These are phyloP conservation scores for Scrobipalpa atriplicella DNA, from an alignment of 2,888 invertebrate species.

Conservation along the genomic window DNA sequence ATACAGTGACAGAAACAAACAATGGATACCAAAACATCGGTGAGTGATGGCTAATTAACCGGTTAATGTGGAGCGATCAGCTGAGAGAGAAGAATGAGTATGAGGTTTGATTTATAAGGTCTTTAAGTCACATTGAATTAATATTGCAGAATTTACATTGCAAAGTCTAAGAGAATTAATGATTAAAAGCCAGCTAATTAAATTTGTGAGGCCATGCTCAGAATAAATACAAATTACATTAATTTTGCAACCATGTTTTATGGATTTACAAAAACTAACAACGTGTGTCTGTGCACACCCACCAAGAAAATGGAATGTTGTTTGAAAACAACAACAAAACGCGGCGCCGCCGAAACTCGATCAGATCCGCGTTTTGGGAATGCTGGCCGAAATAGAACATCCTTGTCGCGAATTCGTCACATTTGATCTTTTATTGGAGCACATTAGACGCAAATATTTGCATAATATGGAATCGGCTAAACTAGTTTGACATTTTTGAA, in stretches of 20 bases:
- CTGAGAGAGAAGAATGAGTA: background rate
- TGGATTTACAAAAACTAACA: background rate
- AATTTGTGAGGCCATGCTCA: background rate
- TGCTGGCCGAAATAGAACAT: constrained; percentile 24
- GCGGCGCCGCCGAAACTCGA: constrained; percentile 39
- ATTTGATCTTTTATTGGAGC: constrained; percentile 20
- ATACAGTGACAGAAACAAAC: constrained; percentile 47
- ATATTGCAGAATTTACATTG: constrained; percentile 2
- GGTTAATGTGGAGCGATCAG: background rate
- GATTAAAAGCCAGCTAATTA: background rate
- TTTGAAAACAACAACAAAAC: constrained; percentile 35
- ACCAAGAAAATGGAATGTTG: constrained; percentile 29
- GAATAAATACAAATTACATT: background rate
- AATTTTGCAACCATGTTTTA: background rate
- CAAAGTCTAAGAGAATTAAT: constrained; percentile 35
- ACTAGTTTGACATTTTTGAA: constrained; percentile 7
- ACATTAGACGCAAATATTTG: constrained; percentile 19
- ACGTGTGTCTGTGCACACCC: background rate
- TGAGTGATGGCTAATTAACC: constrained; percentile 57
- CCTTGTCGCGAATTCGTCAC: constrained; percentile 3
- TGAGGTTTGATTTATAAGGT: background rate
- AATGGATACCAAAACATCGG: constrained; percentile 78
- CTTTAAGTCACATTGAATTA: background rate
- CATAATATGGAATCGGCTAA: constrained; percentile 13
- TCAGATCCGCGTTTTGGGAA: constrained; percentile 39